phyloP scores from a whole-genome alignment of 2,113 vertebrate genomes.

The Oophaga pumilio region DNA sequence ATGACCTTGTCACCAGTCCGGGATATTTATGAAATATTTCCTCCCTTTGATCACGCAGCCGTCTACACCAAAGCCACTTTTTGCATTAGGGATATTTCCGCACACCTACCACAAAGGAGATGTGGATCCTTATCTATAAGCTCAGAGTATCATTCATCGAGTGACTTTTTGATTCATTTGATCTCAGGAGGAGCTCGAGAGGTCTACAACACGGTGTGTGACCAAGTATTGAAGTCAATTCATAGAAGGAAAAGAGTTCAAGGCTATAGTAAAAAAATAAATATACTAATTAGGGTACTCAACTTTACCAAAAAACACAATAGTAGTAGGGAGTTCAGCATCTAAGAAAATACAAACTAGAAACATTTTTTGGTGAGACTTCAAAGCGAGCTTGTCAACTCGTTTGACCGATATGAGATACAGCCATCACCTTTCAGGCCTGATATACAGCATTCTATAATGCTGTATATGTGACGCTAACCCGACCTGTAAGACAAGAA shows the following conservation, averaged over 20 bases:
- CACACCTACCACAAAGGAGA: slow-evolving; percentile 2
- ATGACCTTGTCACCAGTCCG: slow-evolving; percentile 19
- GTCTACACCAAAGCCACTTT: slow-evolving; percentile 24
- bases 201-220: background rate
- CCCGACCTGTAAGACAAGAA: too few relatives aligned
- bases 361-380: too few relatives aligned
- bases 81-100: slow-evolving; percentile 33
- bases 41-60: slow-evolving; percentile 44
- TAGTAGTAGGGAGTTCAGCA: too few relatives aligned
- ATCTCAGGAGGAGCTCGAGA: slow-evolving; percentile 4
- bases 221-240: background rate
- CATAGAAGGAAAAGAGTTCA: background rate
- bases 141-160: background rate
- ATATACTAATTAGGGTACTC: too few relatives aligned
- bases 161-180: slow-evolving; percentile 11
- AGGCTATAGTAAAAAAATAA: too few relatives aligned
- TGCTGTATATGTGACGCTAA: too few relatives aligned
- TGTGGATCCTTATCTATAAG: background rate
- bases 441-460: too few relatives aligned
- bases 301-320: too few relatives aligned
- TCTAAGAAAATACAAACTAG: too few relatives aligned
- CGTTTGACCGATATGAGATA: too few relatives aligned
- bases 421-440: too few relatives aligned
- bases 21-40: slow-evolving; percentile 44
- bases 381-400: too few relatives aligned